phyloP scores from a whole-genome alignment of 2,797 vertebrate genomes.

The Betta splendens region DNA sequence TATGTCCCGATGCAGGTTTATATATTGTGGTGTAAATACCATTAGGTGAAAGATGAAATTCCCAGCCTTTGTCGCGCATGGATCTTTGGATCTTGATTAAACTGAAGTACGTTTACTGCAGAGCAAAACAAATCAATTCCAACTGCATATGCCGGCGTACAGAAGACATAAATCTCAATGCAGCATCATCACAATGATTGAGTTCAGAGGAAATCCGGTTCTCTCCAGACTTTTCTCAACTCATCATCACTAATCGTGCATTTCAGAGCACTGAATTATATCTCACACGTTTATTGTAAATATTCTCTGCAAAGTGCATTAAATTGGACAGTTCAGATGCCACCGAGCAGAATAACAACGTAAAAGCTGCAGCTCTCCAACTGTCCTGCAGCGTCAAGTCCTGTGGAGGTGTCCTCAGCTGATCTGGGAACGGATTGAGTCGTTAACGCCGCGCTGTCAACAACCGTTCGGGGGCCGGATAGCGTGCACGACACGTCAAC shows the following conservation, averaged over 20 bases:
- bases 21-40: no score
- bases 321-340: not conserved
- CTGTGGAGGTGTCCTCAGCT: slow-evolving; percentile 22
- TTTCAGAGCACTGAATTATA: not conserved
- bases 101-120: no score
- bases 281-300: not conserved
- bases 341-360: slow-evolving; percentile 1
- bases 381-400: slow-evolving; percentile 28
- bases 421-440: slow-evolving; percentile 63
- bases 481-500: slow-evolving; percentile 24
- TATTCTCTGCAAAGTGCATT: not conserved
- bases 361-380: slow-evolving; percentile 12
- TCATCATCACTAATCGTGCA: no score
- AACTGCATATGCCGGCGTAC: not conserved
- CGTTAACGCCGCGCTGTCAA: slow-evolving; percentile 75
- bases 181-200: no score
- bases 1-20: no score
- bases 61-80: no score
- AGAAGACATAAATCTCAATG: not conserved
- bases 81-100: no score
- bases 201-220: no score
- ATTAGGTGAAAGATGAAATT: no score
- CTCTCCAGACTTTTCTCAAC: not conserved
- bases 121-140: no score
- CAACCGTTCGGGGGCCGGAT: slow-evolving; percentile 47